Percentiles rank a stretch among this genome's conserved stretches.
Conservation (phyloP, 2,888 invertebrate species). For the Hemistola chrysoprasaria region DNA sequence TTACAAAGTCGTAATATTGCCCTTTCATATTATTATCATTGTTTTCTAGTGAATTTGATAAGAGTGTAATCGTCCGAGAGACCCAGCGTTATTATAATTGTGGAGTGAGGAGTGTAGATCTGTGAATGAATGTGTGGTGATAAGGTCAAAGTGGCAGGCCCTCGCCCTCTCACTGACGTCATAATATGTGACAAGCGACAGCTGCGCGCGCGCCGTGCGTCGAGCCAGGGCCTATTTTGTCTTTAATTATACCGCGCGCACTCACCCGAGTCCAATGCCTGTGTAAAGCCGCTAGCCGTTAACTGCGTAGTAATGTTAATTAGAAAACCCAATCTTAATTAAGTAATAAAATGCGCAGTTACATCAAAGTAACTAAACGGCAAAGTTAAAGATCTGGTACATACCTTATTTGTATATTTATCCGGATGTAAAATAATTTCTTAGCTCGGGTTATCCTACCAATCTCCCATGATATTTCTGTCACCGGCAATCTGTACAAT, state of each 20-base stretch:
- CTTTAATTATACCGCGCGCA: background rate
- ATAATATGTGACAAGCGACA: slow-evolving; percentile 6
- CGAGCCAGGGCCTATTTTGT: slow-evolving; percentile 4
- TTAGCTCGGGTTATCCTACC: too few relatives aligned
- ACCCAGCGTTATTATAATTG: slow-evolving; percentile 6
- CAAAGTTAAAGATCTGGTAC: too few relatives aligned
- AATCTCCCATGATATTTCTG: too few relatives aligned
- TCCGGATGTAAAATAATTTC: too few relatives aligned
- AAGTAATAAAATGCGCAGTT: slow-evolving; percentile 21
- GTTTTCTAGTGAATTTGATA: slow-evolving; percentile 23
- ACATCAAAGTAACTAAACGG: background rate
- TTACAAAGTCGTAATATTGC: slow-evolving; percentile 1
- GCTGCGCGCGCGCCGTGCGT: slow-evolving; percentile 17
- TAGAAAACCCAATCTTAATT: background rate
- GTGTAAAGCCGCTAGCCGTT: slow-evolving; percentile 16
- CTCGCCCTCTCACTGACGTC: slow-evolving; percentile 23
- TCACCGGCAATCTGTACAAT: too few relatives aligned
- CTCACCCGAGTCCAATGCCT: slow-evolving; percentile 5
- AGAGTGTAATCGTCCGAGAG: slow-evolving; percentile 4
- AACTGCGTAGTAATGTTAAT: slow-evolving; percentile 15
- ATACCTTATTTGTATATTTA: too few relatives aligned
- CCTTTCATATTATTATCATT: slow-evolving; percentile 19
- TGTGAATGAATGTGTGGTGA: slow-evolving; percentile 43
- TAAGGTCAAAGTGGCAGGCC: slow-evolving; percentile 13
- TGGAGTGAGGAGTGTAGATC: slow-evolving; percentile 26